phyloP scores from a whole-genome alignment of 2,888 invertebrate species.

The Pammene fasciana region DNA sequence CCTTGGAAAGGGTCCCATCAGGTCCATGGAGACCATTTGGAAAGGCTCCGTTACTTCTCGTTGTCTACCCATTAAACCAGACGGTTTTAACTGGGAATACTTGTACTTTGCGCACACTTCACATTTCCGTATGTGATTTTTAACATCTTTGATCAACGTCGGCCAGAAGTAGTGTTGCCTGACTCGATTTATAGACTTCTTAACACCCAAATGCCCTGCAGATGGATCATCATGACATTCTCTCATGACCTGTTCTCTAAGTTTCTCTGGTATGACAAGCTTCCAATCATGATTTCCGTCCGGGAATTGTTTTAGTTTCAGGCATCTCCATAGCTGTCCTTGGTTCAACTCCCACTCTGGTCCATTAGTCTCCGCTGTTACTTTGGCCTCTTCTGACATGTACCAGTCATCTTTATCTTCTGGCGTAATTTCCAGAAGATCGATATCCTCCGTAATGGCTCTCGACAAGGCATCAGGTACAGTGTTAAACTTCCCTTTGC shows the following conservation, averaged over 20 bases:
- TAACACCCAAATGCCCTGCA: neutral
- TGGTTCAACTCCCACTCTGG: slow-evolving; percentile 11
- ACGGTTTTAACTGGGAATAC: slow-evolving; percentile 14
- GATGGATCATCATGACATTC: slow-evolving; percentile 1
- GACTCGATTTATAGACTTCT: neutral
- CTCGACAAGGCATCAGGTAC: slow-evolving; percentile 35
- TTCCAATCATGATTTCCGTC: slow-evolving; percentile 40
- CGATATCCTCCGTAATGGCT: slow-evolving; percentile 1
- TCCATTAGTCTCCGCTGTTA: neutral
- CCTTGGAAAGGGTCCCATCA: slow-evolving; percentile 12
- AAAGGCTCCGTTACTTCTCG: slow-evolving; percentile 35
- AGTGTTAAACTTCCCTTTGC: slow-evolving; percentile 37
- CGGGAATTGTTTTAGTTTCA: slow-evolving; percentile 38
- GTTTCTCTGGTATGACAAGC: slow-evolving; percentile 25
- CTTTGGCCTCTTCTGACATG: neutral
- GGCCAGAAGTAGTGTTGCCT: slow-evolving; percentile 41
- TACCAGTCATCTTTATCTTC: slow-evolving; percentile 28
- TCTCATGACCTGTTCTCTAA: slow-evolving; percentile 15
- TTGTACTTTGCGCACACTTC: slow-evolving; percentile 41
- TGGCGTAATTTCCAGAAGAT: neutral
- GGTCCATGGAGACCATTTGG: slow-evolving; percentile 16
- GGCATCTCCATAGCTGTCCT: slow-evolving; percentile 31
- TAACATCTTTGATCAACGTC: slow-evolving; percentile 29
- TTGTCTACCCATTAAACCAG: slow-evolving; percentile 38
- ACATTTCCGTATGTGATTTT: slow-evolving; percentile 32